Conservation (phyloP, 2,113 vertebrate species). For the Ageneiosus marmoratus region DNA sequence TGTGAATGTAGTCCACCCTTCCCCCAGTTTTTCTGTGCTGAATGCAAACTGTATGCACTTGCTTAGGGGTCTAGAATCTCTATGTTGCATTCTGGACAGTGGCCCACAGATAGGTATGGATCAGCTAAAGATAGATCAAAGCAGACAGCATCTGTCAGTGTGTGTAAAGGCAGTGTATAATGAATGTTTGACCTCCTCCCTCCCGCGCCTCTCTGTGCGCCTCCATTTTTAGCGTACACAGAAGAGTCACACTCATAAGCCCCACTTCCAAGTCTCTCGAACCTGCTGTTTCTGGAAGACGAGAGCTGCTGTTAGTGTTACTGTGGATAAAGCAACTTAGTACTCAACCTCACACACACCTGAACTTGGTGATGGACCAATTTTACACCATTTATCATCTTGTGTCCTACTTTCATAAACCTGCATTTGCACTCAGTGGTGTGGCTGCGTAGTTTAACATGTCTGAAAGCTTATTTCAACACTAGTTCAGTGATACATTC, state of each 20-base stretch:
- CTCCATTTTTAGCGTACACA: slow-evolving; percentile 49
- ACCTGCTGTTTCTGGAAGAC: slow-evolving; percentile 13
- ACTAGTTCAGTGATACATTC: background rate
- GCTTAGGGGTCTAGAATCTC: slow-evolving; percentile 41
- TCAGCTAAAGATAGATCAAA: slow-evolving; percentile 62
- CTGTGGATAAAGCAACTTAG: slow-evolving; percentile 21
- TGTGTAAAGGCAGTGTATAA: slow-evolving; percentile 56
- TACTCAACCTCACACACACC: slow-evolving; percentile 8
- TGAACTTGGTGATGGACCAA: background rate
- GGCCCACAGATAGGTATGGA: slow-evolving; percentile 46
- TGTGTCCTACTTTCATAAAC: background rate
- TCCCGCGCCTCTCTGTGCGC: slow-evolving; percentile 32
- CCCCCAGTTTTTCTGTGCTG: background rate
- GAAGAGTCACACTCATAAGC: slow-evolving; percentile 11
- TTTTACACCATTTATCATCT: background rate
- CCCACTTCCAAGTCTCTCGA: background rate
- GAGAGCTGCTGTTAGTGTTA: slow-evolving; percentile 32
- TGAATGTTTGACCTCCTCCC: slow-evolving; percentile 58
- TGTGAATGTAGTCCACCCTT: slow-evolving; percentile 33
- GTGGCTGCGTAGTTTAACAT: background rate
- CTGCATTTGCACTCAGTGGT: slow-evolving; percentile 4
- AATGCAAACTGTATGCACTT: slow-evolving; percentile 11
- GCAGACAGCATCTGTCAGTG: slow-evolving; percentile 59
- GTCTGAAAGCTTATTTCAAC: background rate
- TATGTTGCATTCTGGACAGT: slow-evolving; percentile 50